Evolutionary conservation across 2,888 invertebrate species (phyloP), one percentile per base, ranked within the genome.

Genomic region (Cantharis lateralis): DNA sequence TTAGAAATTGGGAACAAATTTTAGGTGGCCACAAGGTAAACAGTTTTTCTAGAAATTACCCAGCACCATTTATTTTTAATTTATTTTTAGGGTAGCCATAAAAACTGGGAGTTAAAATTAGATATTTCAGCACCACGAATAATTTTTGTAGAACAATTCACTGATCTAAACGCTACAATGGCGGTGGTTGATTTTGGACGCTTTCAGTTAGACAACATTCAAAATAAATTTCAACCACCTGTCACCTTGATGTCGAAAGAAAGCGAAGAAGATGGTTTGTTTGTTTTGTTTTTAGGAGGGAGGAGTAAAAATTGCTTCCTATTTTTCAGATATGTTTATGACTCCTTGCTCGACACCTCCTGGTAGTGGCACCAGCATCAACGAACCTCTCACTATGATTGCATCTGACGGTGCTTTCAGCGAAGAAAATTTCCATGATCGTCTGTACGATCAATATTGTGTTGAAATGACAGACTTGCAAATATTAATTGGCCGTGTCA

Each of bases 81-180:
- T 66, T n/a, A 0, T 20, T 20, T 20, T 20, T n/a, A 93, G 93
- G 90, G 90, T 71, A 91, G 92, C 77, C 90, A 95, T 3, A 92
- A 93, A 16, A 92, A 93, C 15, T 98, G 97, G 97, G 95, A 96
- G 80, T 90, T 98, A 79, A 94, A 96, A 85, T 90, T 98, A 82
- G 96, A 98, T 87, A 95, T 98, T 80, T 95, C 95, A 4, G 98
- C 98, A 1, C 98, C 98, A 0, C 96, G 97, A 87, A 95, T 98
- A 80, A 92, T 98, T 82, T 91, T 98, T 80, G 95, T 96, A 62
- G 96, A 97, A 86, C 92, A 93, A 84, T 94, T 95, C 86, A 90
- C 90, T 70, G 93, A 94, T 82, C 91, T 92, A 73, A 95, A 94
- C 85, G 93, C 94, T 0, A 91, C 93, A 10, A 93, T 96, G 82